These are phyloP conservation scores for Hoplodrina ambigua DNA, from an alignment of 2,888 invertebrate genomes.

Conservation along the genomic window DNA sequence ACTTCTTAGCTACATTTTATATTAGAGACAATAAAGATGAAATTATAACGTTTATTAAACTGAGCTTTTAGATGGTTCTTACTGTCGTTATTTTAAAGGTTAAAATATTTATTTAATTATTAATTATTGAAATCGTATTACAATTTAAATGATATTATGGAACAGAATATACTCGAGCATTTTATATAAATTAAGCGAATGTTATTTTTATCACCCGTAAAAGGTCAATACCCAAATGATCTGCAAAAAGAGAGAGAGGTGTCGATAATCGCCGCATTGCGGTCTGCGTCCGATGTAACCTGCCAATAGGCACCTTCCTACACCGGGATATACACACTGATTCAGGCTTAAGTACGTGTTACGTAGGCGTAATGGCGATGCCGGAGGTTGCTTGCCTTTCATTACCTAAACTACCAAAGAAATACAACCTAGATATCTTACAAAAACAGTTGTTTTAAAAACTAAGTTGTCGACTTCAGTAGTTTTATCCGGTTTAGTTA, in stretches of 20 bases:
- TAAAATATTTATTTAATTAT: too few species aligned
- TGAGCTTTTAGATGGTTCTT: not conserved
- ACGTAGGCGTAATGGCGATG: not conserved
- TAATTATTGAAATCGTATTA: not conserved
- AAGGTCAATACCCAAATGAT: slow-evolving; percentile 53
- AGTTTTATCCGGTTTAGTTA: not conserved
- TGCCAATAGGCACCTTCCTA: slow-evolving; percentile 1
- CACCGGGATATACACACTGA: slow-evolving; percentile 5
- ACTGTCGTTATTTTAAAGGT: not conserved
- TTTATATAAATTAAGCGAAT: slow-evolving; percentile 1
- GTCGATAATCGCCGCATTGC: slow-evolving; percentile 50
- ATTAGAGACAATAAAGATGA: slow-evolving; percentile 4
- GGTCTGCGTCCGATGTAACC: slow-evolving; percentile 23
- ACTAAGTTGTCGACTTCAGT: not conserved
- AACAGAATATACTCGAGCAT: not conserved
- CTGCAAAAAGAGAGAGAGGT: slow-evolving; percentile 37
- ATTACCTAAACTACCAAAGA: slow-evolving; percentile 1
- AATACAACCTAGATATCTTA: not conserved
- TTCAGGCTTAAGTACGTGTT: slow-evolving; percentile 15
- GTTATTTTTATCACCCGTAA: slow-evolving; percentile 26
- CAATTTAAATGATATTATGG: not conserved
- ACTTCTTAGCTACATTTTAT: slow-evolving; percentile 3
- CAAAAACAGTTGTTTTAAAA: not conserved
- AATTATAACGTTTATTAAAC: slow-evolving; percentile 11
- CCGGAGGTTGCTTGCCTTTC: not conserved